phyloP scores from a whole-genome alignment of 92 coral and sea anemone species.

The Muricea muricata region DNA sequence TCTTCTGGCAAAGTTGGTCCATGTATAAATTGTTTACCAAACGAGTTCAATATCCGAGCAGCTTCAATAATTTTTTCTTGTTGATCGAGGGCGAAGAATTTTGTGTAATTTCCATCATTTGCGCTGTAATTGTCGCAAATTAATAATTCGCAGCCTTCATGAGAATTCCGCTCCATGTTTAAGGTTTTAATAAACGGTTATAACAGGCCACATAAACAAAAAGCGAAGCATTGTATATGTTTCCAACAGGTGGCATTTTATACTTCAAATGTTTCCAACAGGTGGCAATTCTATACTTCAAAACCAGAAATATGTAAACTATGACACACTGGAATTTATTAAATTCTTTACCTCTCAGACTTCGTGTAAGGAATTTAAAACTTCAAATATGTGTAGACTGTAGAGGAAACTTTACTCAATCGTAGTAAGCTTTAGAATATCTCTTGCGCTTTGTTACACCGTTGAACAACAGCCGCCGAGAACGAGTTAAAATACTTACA shows the following conservation, averaged over 20 bases:
- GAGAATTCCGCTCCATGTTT: neutral
- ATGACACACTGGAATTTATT: too few relatives aligned
- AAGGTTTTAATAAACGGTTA: neutral
- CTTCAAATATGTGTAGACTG: too few relatives aligned
- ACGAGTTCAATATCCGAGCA: slow-evolving; percentile 14
- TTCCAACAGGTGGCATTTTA: slow-evolving; percentile 18
- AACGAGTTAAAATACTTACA: too few relatives aligned
- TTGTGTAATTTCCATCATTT: slow-evolving; percentile 6
- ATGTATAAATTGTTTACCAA: slow-evolving; percentile 1
- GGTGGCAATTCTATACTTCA: too few relatives aligned
- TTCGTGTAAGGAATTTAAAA: too few relatives aligned
- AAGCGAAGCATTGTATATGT: neutral
- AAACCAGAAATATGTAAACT: too few relatives aligned
- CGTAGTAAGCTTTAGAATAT: too few relatives aligned
- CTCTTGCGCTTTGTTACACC: too few relatives aligned
- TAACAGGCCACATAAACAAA: neutral
- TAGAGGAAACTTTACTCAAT: too few relatives aligned
- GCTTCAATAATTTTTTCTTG: slow-evolving; percentile 24
- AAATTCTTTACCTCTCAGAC: too few relatives aligned
- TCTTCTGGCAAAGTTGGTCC: neutral
- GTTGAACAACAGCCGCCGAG: too few relatives aligned
- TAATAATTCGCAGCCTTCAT: neutral
- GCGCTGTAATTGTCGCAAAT: slow-evolving; percentile 4
- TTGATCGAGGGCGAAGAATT: neutral
- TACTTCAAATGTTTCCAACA: too few relatives aligned